Percentiles rank a stretch among this genome's conserved stretches.
These are phyloP conservation scores for Channa maculata DNA, from an alignment of 2,113 vertebrate species.

Conservation along the genomic window DNA sequence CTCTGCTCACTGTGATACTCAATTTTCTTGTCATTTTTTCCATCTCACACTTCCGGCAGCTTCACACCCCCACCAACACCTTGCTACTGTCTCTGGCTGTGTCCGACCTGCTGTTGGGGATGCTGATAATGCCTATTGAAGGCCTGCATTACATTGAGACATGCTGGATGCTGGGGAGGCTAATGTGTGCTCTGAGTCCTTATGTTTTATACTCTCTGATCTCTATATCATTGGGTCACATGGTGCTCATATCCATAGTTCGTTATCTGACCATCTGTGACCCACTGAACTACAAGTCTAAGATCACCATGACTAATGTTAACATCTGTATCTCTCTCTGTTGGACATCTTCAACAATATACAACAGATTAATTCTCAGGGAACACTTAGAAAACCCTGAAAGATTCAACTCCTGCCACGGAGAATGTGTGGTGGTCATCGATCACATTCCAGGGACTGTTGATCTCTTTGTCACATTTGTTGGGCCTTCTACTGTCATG, in stretches of 20 bases:
- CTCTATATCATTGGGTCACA: conserved; percentile 1
- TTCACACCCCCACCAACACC: conserved; percentile 76
- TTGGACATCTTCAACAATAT: conserved; percentile 21
- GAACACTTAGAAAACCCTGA: conserved; percentile 17
- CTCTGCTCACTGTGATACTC: conserved; percentile 40
- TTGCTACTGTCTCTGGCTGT: conserved; percentile 58
- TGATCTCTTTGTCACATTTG: conserved; percentile 49
- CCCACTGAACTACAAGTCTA: not conserved
- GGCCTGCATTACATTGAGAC: conserved; percentile 27
- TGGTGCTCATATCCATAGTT: conserved; percentile 56
- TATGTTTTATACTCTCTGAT: not conserved
- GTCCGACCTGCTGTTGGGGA: conserved; percentile 37
- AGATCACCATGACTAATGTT: conserved; percentile 20
- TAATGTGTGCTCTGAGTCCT: too few species aligned
- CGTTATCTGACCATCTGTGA: conserved; percentile 33
- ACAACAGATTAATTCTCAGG: conserved; percentile 32
- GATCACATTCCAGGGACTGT: not conserved
- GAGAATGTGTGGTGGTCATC: conserved; percentile 53
- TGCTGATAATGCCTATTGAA: conserved; percentile 48
- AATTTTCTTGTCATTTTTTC: conserved; percentile 49
- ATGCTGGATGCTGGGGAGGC: conserved; percentile 40
- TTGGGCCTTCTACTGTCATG: conserved; percentile 47
- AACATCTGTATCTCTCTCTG: not conserved
- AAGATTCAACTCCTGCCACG: conserved; percentile 36
- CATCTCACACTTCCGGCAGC: conserved; percentile 66